These are phyloP conservation scores for Chelonia mydas DNA, from an alignment of 2,797 vertebrate species.

Conservation along the genomic window DNA sequence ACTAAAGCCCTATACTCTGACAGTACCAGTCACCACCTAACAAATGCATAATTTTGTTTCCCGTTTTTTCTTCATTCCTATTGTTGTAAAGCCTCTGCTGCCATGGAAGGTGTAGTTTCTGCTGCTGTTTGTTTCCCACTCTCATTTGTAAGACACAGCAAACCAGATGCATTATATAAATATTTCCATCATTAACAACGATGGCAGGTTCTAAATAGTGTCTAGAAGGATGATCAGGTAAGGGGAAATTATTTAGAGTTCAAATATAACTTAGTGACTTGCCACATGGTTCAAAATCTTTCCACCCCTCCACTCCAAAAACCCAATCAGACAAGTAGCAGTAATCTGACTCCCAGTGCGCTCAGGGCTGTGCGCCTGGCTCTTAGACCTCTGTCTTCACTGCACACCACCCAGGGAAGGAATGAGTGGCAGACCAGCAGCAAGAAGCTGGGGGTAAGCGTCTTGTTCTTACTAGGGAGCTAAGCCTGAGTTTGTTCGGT, in stretches of 20 bases:
- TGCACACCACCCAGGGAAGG: constrained; percentile 72
- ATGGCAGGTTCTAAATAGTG: background rate
- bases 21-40: background rate
- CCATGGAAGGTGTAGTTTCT: background rate
- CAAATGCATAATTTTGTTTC: background rate
- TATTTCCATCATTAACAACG: constrained; percentile 15
- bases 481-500: background rate
- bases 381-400: constrained; percentile 9
- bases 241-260: constrained; percentile 52
- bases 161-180: background rate
- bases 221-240: constrained; percentile 39
- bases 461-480: constrained; percentile 23
- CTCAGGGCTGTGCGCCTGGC: constrained; percentile 27
- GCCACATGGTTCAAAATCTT: constrained; percentile 62
- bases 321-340: constrained; percentile 72
- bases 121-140: background rate
- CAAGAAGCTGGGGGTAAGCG: constrained; percentile 80
- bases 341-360: constrained; percentile 76
- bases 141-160: rapidly evolving
- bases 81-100: background rate
- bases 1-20: background rate
- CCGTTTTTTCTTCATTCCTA: background rate
- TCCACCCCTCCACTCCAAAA: constrained; percentile 74
- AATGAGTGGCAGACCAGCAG: constrained; percentile 83
- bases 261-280: constrained; percentile 67